Percentiles rank a stretch among this genome's conserved stretches.
Conservation (phyloP, 2,113 vertebrate species). For the Ursus arctos region DNA sequence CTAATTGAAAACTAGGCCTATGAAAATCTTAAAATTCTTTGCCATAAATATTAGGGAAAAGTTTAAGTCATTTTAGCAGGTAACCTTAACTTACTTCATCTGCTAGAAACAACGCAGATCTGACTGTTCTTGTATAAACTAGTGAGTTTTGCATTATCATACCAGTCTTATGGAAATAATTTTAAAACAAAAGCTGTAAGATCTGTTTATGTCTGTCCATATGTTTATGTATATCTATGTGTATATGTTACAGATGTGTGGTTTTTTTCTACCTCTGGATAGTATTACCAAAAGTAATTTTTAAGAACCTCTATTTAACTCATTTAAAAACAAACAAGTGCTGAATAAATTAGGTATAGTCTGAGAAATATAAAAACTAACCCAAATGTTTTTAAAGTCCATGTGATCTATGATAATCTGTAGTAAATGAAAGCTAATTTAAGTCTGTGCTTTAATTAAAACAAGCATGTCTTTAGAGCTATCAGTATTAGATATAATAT, state of each 20-base stretch:
- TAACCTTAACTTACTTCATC: background rate
- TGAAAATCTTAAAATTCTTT: background rate
- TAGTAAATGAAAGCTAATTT: background rate
- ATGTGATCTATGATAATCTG: background rate
- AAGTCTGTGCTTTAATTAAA: background rate
- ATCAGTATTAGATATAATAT: background rate
- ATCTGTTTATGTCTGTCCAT: background rate
- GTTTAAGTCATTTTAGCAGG: background rate
- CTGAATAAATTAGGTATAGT: background rate
- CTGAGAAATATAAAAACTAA: background rate
- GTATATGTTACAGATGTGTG: background rate
- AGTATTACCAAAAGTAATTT: background rate
- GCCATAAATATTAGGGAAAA: background rate
- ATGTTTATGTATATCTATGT: background rate
- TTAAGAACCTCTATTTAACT: background rate
- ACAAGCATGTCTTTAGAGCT: background rate
- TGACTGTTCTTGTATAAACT: background rate
- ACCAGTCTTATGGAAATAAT: too few species aligned
- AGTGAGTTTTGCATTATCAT: background rate
- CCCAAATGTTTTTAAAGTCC: background rate
- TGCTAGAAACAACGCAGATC: background rate
- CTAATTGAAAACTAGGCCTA: background rate
- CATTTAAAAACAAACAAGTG: background rate
- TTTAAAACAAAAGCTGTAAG: background rate
- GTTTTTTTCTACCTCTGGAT: background rate